Evolutionary conservation across 2,113 vertebrate genomes (phyloP), one percentile per base, ranked within the genome.

Genomic region (Antechinus stuartii): DNA sequence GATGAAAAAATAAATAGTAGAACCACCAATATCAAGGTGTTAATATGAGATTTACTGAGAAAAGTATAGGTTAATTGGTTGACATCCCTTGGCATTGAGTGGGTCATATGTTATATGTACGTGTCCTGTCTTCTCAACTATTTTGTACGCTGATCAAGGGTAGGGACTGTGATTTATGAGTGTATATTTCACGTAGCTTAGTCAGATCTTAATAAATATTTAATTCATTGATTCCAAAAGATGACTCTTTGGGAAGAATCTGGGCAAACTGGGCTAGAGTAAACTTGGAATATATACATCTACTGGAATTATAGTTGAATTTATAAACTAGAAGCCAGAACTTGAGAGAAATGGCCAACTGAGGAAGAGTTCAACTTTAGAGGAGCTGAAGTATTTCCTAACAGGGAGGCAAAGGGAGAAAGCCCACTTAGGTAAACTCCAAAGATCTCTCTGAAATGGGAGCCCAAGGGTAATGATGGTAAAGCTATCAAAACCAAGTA

Each of bases 401-500:
- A 76, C 84, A 12, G 91, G 47, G 53, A 54, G 26, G 76, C 42
- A n/a, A 90, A 92, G 55, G 55, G 55, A 91, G 90, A 96, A 95
- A 95, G 25, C 90, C 96, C 93, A 92, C 24, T 89, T 55, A 91
- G 90, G 96, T 94, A 96, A 98, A 96, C 42, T 96, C 96, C 96
- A 91, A 97, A 98, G 55, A 91, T 50, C 95, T 84, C 52, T 95
- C 93, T 97, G 94, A 98, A 97, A 97, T 91, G 92, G 55, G 94
- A 96, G 10, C 25, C 96, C 94, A 95, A 96, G 92, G 98, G 97
- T 97, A 98, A 98, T 97, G 97, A 94, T 46, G 97, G 97, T 98
- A 98, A 98, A 98, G 98, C 98, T 95, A 98, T 98, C 96, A 98
- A 98, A 98, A 98, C 95, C 96, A 97, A 96, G 94, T 24, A 95